Base-by-base conservation (phyloP, 2,113 vertebrate genomes). In the Pseudolaguvia tuberculata region DNA sequence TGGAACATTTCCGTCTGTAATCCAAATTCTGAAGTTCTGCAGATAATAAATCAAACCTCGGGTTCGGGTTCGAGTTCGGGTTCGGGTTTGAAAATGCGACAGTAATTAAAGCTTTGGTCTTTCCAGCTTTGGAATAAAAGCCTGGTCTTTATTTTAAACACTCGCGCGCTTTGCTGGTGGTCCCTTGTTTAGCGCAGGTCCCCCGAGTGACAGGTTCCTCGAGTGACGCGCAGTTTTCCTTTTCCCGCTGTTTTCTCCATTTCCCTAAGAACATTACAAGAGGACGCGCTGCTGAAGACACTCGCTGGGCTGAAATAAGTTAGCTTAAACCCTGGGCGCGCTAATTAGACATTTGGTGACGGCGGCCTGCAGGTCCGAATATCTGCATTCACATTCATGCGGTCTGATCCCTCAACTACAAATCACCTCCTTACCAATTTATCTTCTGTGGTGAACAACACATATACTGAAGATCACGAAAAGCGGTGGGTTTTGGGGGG, bases 181-280 rank as follows among this genome's bases (percentile, higher is more conserved):
- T 93, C 92, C 85, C 79, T 48, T 51, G 75, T 21, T 79, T 78
- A 85, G 86, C 83, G 88, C 82, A 90, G 86, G 85, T 83, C 82
- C 88, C 92, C 90, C n/a, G n/a, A 90, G 92, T 94, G 93, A 86
- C 83, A 70, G 6, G 89, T 79, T 79, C 79, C 83, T 70, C 39
- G 21, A 27, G 82, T 86, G 86, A 77, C 85, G 83, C 66, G 77
- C 25, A 78, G 47, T 69, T 83, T 83, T 81, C 84, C 76, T 84
- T 84, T 82, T 75, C 59, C 83, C 82, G 78, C 87, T 71, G 85
- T 77, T 76, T 86, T 66, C 86, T 83, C 82, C 84, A 91, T 82
- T 91, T 90, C 89, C 89, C 85, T 72, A 89, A 91, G 88, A 82
- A 90, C 91, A 94, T 92, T 94, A 93, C 90, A 89, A 89, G 90